A percentile compares a stretch with the other conserved stretches of the same genome.
Evolutionary conservation across 2,797 vertebrate genomes (phyloP).

Genomic region (Pterois miles): DNA sequence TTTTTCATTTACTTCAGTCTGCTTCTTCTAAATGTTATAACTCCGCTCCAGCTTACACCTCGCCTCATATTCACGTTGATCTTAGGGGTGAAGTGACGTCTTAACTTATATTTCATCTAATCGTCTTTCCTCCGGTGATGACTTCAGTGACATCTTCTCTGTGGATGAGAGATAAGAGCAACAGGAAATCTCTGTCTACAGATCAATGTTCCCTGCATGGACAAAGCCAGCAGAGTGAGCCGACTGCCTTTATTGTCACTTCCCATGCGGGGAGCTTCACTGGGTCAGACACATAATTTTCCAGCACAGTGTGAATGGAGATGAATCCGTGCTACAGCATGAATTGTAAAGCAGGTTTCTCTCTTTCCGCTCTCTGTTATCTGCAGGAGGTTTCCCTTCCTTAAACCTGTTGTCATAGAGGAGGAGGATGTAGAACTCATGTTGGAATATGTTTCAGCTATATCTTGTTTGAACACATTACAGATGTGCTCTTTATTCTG

Average conservation of each 20-base stretch:
- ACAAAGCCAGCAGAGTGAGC: slow-evolving; percentile 1
- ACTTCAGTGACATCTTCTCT: slow-evolving; percentile 9
- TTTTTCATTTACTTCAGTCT: background rate
- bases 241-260: slow-evolving; percentile 25
- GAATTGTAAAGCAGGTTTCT: slow-evolving; percentile 24
- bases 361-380: background rate
- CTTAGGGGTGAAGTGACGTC: background rate
- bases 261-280: slow-evolving; percentile 24
- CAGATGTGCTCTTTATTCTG: background rate
- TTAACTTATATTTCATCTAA: background rate
- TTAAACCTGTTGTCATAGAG: background rate
- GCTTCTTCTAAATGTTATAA: background rate
- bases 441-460: background rate
- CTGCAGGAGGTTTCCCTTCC: background rate
- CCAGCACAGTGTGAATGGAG: slow-evolving; percentile 41
- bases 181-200: background rate
- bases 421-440: background rate
- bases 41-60: background rate
- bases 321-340: slow-evolving; percentile 26
- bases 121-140: background rate
- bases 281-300: slow-evolving; percentile 44
- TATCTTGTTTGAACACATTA: background rate
- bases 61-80: background rate
- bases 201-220: slow-evolving; percentile 35
- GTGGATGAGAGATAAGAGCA: slow-evolving; percentile 23